Conservation (phyloP, 2,888 invertebrate species). For the Torymus tubicola region DNA sequence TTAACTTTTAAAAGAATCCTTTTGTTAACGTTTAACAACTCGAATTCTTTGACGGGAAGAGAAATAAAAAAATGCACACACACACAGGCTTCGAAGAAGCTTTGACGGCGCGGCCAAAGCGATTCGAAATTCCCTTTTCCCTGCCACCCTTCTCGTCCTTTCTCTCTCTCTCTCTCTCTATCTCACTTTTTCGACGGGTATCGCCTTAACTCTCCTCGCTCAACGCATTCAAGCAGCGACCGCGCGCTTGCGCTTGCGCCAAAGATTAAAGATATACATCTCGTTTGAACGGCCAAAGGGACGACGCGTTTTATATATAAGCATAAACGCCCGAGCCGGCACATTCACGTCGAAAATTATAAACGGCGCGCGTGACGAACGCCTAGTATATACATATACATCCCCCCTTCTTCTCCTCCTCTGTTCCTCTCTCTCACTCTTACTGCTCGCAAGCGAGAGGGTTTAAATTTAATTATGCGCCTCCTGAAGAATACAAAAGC, state of each 20-base stretch:
- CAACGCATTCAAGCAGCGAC: not conserved
- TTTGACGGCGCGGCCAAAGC: too few relatives aligned
- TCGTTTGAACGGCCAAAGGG: conserved; percentile 33
- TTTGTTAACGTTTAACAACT: too few relatives aligned
- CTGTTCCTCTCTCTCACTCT: not conserved
- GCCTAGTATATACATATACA: not conserved
- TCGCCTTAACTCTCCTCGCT: not conserved
- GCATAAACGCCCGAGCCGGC: conserved; percentile 38
- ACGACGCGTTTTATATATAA: conserved; percentile 33
- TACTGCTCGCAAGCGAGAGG: conserved; percentile 40
- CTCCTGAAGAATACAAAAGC: conserved; percentile 61
- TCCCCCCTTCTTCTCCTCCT: not conserved
- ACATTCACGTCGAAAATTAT: conserved; percentile 48
- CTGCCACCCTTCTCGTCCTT: too few relatives aligned
- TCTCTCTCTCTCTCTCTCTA: too few relatives aligned
- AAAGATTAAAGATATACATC: conserved; percentile 39
- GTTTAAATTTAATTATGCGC: conserved; percentile 63
- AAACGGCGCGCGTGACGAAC: conserved; percentile 41
- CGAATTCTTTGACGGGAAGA: too few relatives aligned
- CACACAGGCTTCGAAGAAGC: too few relatives aligned
- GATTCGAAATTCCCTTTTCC: too few relatives aligned
- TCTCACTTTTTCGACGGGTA: not conserved
- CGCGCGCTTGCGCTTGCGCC: not conserved
- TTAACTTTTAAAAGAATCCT: too few relatives aligned
- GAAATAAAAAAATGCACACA: too few relatives aligned